Base-by-base conservation (phyloP, 2,797 vertebrate species). In the Ctenopoma multispine region DNA sequence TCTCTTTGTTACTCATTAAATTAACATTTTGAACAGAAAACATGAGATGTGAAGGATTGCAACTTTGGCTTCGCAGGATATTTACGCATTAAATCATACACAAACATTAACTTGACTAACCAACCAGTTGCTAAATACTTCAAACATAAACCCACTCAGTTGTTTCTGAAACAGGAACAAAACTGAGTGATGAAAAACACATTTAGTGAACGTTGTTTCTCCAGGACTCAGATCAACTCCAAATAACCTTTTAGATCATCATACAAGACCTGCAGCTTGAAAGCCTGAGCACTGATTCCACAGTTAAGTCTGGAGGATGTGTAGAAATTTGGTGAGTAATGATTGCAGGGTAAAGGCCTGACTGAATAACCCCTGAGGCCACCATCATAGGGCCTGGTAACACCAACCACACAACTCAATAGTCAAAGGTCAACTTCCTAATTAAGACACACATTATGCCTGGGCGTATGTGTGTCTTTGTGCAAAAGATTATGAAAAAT, bases 341-440 rank as follows among this genome's bases (percentile, higher is more conserved):
- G 86, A 91, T 76, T 0, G 18, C 24, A 14, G 69, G 55, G 60
- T 72, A 72, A 70, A 74, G 63, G 76, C 81, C 68, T 62, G 47
- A 58, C 51, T 56, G 69, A 83, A 72, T 77, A 88, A 82, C 85
- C 87, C 89, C 84, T 0, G 56, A 85, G 90, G 89, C 87, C 72
- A 75, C 84, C 59, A 76, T 79, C 65, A 83, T 71, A 84, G 78
- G 73, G 69, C 65, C 83, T 73, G 74, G 81, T 74, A 80, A 79
- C 79, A 72, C 60, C 72, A 73, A 81, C 83, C 84, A 84, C 90
- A 93, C 92, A 90, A 86, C 91, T 94, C 93, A 90, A 93, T 94
- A 93, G 92, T 75, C 92, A 94, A 94, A 94, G 93, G 94, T 94
- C 94, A 94, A 57, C 74, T 75, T 79, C 86, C 91, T 94, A 93